phyloP scores from a whole-genome alignment of 2,113 vertebrate species.

The Bujurquina vittata region DNA sequence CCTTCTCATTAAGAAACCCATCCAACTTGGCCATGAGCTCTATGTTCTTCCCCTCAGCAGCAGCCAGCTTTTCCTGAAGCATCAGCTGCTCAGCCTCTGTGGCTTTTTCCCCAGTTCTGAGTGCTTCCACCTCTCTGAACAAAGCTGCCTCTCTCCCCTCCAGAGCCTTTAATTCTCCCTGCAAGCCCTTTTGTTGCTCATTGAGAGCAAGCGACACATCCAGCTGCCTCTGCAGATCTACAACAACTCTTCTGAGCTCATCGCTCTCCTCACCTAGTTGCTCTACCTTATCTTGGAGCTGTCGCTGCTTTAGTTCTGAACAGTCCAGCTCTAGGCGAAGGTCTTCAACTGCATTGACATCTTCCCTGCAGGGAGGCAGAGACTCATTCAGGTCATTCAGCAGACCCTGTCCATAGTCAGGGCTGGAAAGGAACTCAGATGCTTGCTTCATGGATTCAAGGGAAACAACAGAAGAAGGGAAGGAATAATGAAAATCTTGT shows the following conservation, averaged over 20 bases:
- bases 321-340: slow-evolving; percentile 92
- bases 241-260: slow-evolving; percentile 81
- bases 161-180: slow-evolving; percentile 62
- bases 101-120: slow-evolving; percentile 62
- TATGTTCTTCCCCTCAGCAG: slow-evolving; percentile 78
- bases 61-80: slow-evolving; percentile 74
- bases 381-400: slow-evolving; percentile 82
- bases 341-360: slow-evolving; percentile 84
- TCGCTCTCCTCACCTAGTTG: slow-evolving; percentile 87
- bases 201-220: slow-evolving; percentile 81
- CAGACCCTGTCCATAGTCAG: slow-evolving; percentile 84
- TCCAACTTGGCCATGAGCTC: slow-evolving; percentile 78
- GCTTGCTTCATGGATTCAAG: slow-evolving; percentile 74
- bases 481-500: background rate
- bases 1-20: slow-evolving; percentile 73
- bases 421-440: slow-evolving; percentile 85
- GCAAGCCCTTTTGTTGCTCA: slow-evolving; percentile 77
- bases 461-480: background rate
- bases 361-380: slow-evolving; percentile 64
- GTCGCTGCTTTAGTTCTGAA: slow-evolving; percentile 87
- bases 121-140: slow-evolving; percentile 72
- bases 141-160: slow-evolving; percentile 72
- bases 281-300: slow-evolving; percentile 81
- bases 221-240: slow-evolving; percentile 86
- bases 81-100: slow-evolving; percentile 61